Evolutionary conservation across 2,888 invertebrate genomes (phyloP).

Genomic region (Tribolium freemani): DNA sequence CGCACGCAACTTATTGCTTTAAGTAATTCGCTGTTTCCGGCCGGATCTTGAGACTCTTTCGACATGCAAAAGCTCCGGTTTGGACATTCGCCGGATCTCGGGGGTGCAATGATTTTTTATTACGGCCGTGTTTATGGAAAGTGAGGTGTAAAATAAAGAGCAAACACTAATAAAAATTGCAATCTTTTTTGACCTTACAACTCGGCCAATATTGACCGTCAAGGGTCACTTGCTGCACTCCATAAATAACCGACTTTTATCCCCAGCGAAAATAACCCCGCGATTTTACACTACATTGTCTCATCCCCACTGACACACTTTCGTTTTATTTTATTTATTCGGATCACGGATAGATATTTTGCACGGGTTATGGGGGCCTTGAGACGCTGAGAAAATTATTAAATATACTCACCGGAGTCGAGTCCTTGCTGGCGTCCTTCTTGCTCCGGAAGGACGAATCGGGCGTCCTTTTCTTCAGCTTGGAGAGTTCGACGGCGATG

Average conservation of each 20-base stretch:
- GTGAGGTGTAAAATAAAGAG: background rate
- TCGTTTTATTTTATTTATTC: constrained; percentile 14
- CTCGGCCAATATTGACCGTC: background rate
- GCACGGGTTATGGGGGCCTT: background rate
- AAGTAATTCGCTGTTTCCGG: constrained; percentile 20
- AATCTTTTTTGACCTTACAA: background rate
- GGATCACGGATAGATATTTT: constrained; percentile 16
- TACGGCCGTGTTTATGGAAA: background rate
- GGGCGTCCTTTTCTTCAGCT: constrained; percentile 54
- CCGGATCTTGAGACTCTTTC: background rate
- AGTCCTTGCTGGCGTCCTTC: constrained; percentile 30
- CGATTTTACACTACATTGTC: background rate
- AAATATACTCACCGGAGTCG: constrained; percentile 47
- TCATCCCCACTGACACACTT: constrained; percentile 21
- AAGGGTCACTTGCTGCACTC: background rate
- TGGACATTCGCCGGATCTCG: background rate
- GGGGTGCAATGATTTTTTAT: background rate
- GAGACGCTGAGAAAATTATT: constrained; percentile 11
- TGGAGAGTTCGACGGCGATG: constrained; percentile 79
- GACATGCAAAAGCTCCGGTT: background rate
- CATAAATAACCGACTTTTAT: background rate
- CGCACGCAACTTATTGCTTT: constrained; percentile 22
- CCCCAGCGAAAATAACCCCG: background rate
- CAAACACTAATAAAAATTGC: background rate
- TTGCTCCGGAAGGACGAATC: background rate